phyloP scores from a whole-genome alignment of 2,113 vertebrate genomes.

The Micronycteris hirsuta region DNA sequence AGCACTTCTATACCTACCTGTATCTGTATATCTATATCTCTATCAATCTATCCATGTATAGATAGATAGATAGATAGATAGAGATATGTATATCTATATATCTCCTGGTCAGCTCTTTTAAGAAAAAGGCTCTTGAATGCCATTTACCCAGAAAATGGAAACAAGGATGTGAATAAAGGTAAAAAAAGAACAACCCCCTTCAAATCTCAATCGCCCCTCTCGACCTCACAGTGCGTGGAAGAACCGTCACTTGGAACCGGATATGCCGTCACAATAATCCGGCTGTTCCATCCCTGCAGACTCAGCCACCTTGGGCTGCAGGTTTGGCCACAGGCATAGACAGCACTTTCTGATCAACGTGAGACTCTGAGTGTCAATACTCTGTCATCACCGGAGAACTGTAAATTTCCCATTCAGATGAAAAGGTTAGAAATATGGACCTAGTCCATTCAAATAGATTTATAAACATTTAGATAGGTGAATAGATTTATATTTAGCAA shows the following conservation, averaged over 20 bases:
- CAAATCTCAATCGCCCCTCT: background rate
- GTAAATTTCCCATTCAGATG: slow-evolving; percentile 6
- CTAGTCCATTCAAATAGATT: background rate
- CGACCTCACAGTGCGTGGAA: background rate
- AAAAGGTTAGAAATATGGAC: background rate
- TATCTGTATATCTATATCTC: too few species aligned
- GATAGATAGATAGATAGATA: too few species aligned
- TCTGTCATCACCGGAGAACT: background rate
- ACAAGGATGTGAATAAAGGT: background rate
- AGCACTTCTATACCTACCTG: background rate
- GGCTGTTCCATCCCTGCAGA: background rate
- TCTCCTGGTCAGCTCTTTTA: background rate
- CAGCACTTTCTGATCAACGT: background rate
- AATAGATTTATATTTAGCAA: slow-evolving; percentile 9
- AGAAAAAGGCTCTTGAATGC: background rate
- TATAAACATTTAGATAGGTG: background rate
- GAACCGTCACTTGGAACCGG: background rate
- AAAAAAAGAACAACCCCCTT: background rate
- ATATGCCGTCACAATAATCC: background rate
- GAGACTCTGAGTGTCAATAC: background rate
- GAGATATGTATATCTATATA: background rate
- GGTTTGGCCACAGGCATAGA: background rate
- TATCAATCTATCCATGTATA: too few species aligned
- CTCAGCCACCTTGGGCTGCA: background rate
- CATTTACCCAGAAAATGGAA: background rate